These are phyloP conservation scores for Deroptyus accipitrinus DNA, from an alignment of 2,113 vertebrate species.

Conservation along the genomic window DNA sequence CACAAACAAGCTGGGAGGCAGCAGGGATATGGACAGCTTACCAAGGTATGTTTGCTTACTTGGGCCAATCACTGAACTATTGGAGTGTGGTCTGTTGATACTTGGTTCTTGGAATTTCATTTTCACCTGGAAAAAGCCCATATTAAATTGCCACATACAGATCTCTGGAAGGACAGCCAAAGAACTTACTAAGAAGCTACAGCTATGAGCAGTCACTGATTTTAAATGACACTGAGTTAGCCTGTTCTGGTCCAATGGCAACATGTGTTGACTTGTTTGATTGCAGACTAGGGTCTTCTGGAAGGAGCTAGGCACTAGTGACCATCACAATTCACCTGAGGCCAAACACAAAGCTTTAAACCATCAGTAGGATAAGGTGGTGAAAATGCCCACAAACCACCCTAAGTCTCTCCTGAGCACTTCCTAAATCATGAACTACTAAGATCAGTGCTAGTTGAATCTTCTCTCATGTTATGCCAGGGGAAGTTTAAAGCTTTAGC, in stretches of 20 bases:
- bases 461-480: neutral
- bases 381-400: neutral
- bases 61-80: neutral
- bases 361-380: neutral
- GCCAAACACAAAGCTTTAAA: neutral
- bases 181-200: neutral
- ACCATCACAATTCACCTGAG: neutral
- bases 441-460: neutral
- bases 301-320: neutral
- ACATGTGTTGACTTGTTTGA: neutral
- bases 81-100: neutral
- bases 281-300: neutral
- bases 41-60: conserved; percentile 73
- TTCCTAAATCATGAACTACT: neutral
- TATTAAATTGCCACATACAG: neutral
- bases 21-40: conserved; percentile 86
- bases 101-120: neutral
- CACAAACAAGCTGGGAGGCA: conserved; percentile 81
- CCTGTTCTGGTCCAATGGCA: neutral
- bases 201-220: neutral
- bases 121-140: neutral
- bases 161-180: neutral
- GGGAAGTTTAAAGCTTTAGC: neutral
- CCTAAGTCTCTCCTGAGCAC: neutral
- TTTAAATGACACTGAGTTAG: neutral